These are phyloP conservation scores for Chromis chromis DNA, from an alignment of 2,797 vertebrate genomes.

Conservation along the genomic window DNA sequence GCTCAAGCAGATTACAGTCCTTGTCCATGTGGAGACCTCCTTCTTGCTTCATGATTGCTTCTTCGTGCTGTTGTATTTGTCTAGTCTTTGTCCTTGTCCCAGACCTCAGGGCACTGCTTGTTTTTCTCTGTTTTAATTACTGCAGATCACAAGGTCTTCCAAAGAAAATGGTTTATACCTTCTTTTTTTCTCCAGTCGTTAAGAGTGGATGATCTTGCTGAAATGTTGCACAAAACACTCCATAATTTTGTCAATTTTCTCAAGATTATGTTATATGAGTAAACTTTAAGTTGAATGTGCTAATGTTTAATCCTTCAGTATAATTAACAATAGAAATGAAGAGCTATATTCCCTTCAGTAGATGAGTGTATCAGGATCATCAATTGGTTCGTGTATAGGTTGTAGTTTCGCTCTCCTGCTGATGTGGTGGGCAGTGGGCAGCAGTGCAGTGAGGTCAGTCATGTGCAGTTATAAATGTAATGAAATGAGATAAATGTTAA, in stretches of 20 bases:
- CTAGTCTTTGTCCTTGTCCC: conserved; percentile 34
- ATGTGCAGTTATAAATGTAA: conserved; percentile 52
- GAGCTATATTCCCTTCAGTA: not conserved
- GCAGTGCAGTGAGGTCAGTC: conserved; percentile 44
- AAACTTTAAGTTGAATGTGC: not conserved
- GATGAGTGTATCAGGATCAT: conserved; percentile 27
- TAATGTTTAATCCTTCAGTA: not conserved
- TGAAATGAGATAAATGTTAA: conserved; percentile 62
- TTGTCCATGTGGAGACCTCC: conserved; percentile 25
- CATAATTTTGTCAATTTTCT: not conserved
- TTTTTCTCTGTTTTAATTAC: conserved; percentile 25
- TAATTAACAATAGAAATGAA: conserved; percentile 15
- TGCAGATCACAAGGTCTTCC: conserved; percentile 11
- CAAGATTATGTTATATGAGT: not conserved
- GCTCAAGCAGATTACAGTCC: conserved; percentile 53
- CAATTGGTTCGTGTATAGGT: conserved; percentile 1
- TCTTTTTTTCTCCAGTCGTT: not conserved
- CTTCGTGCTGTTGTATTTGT: conserved; percentile 39
- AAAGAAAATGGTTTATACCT: conserved; percentile 1
- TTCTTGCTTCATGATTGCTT: conserved; percentile 53
- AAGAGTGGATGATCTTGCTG: not conserved
- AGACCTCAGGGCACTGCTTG: conserved; percentile 22
- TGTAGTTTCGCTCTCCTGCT: conserved; percentile 37
- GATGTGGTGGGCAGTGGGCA: conserved; percentile 22
- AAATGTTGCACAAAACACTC: not conserved